Evolutionary conservation across 2,113 vertebrate genomes (phyloP).

Genomic region (Halichoerus grypus): DNA sequence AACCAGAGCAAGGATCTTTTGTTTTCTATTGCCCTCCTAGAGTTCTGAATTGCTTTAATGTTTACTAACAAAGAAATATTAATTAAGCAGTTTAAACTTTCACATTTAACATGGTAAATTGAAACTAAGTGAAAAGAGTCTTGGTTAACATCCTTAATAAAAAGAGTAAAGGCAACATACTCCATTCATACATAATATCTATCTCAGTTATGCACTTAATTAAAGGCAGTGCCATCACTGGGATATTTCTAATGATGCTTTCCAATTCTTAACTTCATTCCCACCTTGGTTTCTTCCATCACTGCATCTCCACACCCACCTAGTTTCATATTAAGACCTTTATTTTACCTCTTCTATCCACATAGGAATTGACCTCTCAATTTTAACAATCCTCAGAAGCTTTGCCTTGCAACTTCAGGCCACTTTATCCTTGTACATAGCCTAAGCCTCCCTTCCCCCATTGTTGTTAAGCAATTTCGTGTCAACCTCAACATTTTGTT

Average conservation of each 20-base stretch:
- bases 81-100: neutral
- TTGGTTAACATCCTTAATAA: neutral
- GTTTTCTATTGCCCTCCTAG: neutral
- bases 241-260: neutral
- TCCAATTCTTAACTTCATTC: neutral
- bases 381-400: neutral
- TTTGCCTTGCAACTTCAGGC: neutral
- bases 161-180: neutral
- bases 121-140: neutral
- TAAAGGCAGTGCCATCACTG: neutral
- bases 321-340: neutral
- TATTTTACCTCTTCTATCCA: neutral
- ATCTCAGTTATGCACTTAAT: neutral
- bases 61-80: neutral
- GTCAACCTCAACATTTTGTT: neutral
- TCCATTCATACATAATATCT: fast-evolving
- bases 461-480: neutral
- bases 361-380: neutral
- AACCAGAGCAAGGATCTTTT: neutral
- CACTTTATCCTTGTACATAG: neutral
- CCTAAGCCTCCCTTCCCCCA: neutral
- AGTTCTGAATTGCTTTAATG: neutral
- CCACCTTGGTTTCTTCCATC: neutral
- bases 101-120: neutral
- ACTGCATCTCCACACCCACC: neutral